Percentiles rank a stretch among this genome's conserved stretches.
These are phyloP conservation scores for Pararge aegeria DNA, from an alignment of 1,140 invertebrate species.

Conservation along the genomic window DNA sequence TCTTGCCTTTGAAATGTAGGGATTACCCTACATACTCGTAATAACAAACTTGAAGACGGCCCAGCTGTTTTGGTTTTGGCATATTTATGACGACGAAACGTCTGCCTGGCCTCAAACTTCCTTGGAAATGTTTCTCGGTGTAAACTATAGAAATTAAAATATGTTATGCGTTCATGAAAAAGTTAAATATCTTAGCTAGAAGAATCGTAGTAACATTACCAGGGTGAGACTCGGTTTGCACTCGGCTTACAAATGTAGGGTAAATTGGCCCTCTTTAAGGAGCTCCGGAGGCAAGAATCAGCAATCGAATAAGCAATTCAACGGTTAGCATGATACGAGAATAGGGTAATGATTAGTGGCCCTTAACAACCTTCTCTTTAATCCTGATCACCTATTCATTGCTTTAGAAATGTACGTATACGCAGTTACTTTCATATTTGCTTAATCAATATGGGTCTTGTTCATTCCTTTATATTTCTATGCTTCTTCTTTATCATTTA, in stretches of 20 bases:
- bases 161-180: not conserved
- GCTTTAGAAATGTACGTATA: not conserved
- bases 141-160: not conserved
- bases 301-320: constrained; percentile 20
- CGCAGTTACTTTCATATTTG: not conserved
- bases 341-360: constrained; percentile 19
- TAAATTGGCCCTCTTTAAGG: constrained; percentile 20
- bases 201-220: constrained; percentile 16
- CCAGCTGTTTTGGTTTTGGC: too few relatives aligned
- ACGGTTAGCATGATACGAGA: constrained; percentile 20
- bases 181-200: not conserved
- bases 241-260: constrained; percentile 17
- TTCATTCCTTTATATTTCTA: not conserved
- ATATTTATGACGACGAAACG: too few relatives aligned
- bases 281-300: constrained; percentile 10
- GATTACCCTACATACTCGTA: too few relatives aligned
- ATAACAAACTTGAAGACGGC: too few relatives aligned
- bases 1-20: too few relatives aligned
- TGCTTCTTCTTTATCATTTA: too few relatives aligned
- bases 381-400: constrained; percentile 13
- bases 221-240: constrained; percentile 13
- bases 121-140: too few relatives aligned
- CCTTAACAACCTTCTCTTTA: constrained; percentile 12
- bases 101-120: too few relatives aligned
- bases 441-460: not conserved